Evolutionary conservation across 2,797 vertebrate genomes (phyloP), one percentile per base, ranked within the genome.

Genomic region (Pygocentrus nattereri): DNA sequence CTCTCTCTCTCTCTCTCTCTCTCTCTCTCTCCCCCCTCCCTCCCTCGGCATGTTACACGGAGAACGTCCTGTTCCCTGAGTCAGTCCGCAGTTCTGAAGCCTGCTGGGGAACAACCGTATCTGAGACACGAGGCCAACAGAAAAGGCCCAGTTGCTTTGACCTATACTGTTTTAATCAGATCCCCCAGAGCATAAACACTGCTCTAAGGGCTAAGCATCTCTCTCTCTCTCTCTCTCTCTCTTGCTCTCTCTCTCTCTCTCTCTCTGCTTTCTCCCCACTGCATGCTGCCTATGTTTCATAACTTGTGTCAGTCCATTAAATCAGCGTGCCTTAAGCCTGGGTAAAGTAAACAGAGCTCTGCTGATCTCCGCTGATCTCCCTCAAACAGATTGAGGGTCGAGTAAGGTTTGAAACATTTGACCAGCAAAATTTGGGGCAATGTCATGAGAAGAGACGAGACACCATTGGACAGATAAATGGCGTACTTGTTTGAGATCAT

Each of bases 131-230:
- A 76, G 79, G 71, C 54, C 52, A 79, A 79, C 79, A 73, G 52
- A 78, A 56, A 83, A 62, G 83, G 75, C 72, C 75, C 62, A 54
- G 78, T 80, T 81, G 78, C 81, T 85, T 77, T 83, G 85, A 87
- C 78, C 81, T 87, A 80, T 76, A 78, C 83, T 85, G 83, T 16
- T 54, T 82, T 83, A 83, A 83, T 83, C 79, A 76, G 82, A 83
- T 81, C 76, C 81, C 81, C 79, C 47, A 4, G 85, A 81, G 81
- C 72, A 70, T 85, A 87, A 85, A 85, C 81, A 81, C 76, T 81
- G 80, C 83, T 73, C 52, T 80, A 31, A 74, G 74, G 61, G 56
- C 65, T 68, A 34, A 81, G 71, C 52, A 13, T 83, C 69, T 69
- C 62, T 68, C 65, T 68, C 34, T 44, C 64, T 67, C 21, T 44